Evolutionary conservation across 1,140 invertebrate genomes (phyloP), one percentile per base, ranked within the genome.

Genomic region (Teleopsis dalmanni): DNA sequence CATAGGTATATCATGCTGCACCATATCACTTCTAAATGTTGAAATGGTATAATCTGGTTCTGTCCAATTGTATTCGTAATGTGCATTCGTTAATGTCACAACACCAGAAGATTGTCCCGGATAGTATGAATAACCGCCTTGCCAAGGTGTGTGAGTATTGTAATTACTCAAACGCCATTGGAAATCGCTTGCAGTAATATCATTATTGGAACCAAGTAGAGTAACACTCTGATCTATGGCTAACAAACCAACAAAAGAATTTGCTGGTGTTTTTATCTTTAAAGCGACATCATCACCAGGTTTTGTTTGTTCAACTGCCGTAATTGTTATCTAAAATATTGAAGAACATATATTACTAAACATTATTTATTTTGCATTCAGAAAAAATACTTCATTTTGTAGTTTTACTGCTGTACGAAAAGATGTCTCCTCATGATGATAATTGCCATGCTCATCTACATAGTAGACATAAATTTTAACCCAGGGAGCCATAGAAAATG

Each of bases 211-310:
- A 29, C 57, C 60, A 10, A 95, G 72, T 2, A 90, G 60, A 0
- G 88, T 61, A 0, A 91, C 86, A 71, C 88, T 88, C 68, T 95
- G 87, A 73, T 96, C 92, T 3, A 96, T 80, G 1, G 64, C 91
- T 47, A 92, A 70, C 5, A 96, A 64, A 29, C 87, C 88, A 38
- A 96, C 81, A 54, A 84, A 86, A 1, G 91, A 93, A 62, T 90
- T 83, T 1, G 89, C 85, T 60, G 82, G 83, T 0, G 91, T 81
- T 37, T 78, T 77, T 4, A 95, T 79, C 3, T 77, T 76, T 0
- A 94, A 67, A 55, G 84, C 79, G 4, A 93, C 79, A 14, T 80
- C 76, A 14, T 78, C 74, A 11, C 84, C 86, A 3, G 88, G 88
- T 57, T 78, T 77, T 1, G 81, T 80, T 70, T 69, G 83, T 13